phyloP scores from a whole-genome alignment of 2,888 invertebrate genomes.

The Leucania comma region DNA sequence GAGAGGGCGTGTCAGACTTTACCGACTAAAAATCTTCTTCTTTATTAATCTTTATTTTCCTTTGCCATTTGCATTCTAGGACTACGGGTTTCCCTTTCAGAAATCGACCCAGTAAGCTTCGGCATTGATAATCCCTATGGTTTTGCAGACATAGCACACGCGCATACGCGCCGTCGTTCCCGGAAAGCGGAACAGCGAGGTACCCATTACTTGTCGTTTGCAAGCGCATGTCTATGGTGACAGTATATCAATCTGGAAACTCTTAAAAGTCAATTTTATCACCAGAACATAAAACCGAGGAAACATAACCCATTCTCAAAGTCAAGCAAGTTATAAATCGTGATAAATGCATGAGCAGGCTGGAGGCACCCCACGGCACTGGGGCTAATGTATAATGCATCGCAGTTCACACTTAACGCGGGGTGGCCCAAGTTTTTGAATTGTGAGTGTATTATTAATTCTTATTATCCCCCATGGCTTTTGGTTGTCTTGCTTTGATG shows the following conservation, averaged over 20 bases:
- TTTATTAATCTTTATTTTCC: too few species aligned
- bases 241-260: neutral
- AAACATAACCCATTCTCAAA: constrained; percentile 13
- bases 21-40: too few species aligned
- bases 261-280: constrained; percentile 17
- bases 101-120: too few species aligned
- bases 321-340: constrained; percentile 50
- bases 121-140: too few species aligned
- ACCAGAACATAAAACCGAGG: neutral
- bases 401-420: constrained; percentile 47
- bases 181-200: too few species aligned
- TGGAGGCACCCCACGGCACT: constrained; percentile 35
- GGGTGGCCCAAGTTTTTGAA: constrained; percentile 55
- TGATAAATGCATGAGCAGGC: constrained; percentile 59
- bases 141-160: too few species aligned
- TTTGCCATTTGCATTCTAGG: too few species aligned
- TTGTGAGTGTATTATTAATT: constrained; percentile 63
- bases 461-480: constrained; percentile 34
- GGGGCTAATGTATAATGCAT: constrained; percentile 55
- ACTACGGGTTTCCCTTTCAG: too few species aligned
- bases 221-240: too few species aligned
- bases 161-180: too few species aligned
- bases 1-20: too few species aligned
- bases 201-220: too few species aligned
- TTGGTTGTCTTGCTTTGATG: constrained; percentile 12